Evolutionary conservation across 2,113 vertebrate genomes (phyloP), one percentile per base, ranked within the genome.

Genomic region (Seriola aureovittata): DNA sequence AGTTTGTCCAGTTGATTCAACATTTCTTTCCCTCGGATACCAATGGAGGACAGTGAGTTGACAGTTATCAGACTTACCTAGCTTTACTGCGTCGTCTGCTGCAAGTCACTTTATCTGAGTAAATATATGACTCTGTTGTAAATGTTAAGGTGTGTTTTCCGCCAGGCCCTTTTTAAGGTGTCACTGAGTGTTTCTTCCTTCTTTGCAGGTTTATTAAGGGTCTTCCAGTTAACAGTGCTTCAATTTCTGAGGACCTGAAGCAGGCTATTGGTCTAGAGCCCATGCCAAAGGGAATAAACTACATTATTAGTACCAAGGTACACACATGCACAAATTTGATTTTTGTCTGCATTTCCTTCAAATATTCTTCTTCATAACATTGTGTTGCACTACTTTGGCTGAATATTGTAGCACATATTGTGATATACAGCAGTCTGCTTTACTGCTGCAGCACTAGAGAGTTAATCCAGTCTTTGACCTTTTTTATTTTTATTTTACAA

Each of bases 241-340:
- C 21, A 0, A 90, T 97, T 19, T 82, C 96, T 0, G 94, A 94
- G 8, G 94, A 96, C 44, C 91, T 99, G 69, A 91, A 91, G 13
- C 59, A 91, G 0, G 80, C 86, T 0, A 94, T 98, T 84, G 91
- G 93, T 48, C 66, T 81, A 0, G 95, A 97, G n/a, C 94, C 96
- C 0, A 32, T 80, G 42, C 94, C 96, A 0, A 96, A 94, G 1
- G 93, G 94, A 29, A 67, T 99, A 65, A 94, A 72, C 67, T 98
- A 98, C 72, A 84, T 99, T 78, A 97, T 99, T n/a, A 95, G 95
- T 86, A 99, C 97, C 10, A 93, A 97, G 97, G 93, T 94, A 87
- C 42, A 78, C 5, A 38, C 10, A 64, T 11, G 36, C 3, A 70
- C 8, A 12, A 29, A 2, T 52, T 66, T 46, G 3, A 68, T 48